Conservation (phyloP, 1,140 invertebrate species). For the Hydropsyche tenuis region DNA sequence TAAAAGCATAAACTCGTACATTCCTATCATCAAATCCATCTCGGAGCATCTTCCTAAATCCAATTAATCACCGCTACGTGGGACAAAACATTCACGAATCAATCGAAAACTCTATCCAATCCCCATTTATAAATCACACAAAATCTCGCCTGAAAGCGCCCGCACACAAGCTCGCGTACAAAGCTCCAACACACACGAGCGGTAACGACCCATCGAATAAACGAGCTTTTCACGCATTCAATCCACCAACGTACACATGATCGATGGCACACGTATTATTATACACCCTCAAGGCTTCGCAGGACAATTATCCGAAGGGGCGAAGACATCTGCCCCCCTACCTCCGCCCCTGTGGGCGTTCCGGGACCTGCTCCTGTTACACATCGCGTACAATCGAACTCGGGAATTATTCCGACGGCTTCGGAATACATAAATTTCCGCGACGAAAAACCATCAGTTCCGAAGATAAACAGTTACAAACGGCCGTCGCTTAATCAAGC, state of each 20-base stretch:
- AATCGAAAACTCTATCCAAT: too few relatives aligned
- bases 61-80: too few relatives aligned
- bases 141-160: too few relatives aligned
- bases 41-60: too few relatives aligned
- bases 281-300: background rate
- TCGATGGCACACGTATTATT: background rate
- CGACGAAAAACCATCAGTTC: background rate
- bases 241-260: constrained; percentile 8
- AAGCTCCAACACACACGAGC: background rate
- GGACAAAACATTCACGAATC: too few relatives aligned
- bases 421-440: background rate
- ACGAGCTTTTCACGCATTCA: constrained; percentile 9
- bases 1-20: too few relatives aligned
- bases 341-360: too few relatives aligned
- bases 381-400: too few relatives aligned
- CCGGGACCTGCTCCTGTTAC: too few relatives aligned
- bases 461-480: constrained; percentile 16
- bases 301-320: constrained; percentile 10
- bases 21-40: too few relatives aligned
- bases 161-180: too few relatives aligned
- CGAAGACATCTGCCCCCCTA: constrained; percentile 8
- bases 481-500: constrained; percentile 2
- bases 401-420: background rate
- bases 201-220: background rate
- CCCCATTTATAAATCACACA: too few relatives aligned